Base-by-base conservation (phyloP, 1,140 invertebrate genomes). In the Littorina saxatilis region DNA sequence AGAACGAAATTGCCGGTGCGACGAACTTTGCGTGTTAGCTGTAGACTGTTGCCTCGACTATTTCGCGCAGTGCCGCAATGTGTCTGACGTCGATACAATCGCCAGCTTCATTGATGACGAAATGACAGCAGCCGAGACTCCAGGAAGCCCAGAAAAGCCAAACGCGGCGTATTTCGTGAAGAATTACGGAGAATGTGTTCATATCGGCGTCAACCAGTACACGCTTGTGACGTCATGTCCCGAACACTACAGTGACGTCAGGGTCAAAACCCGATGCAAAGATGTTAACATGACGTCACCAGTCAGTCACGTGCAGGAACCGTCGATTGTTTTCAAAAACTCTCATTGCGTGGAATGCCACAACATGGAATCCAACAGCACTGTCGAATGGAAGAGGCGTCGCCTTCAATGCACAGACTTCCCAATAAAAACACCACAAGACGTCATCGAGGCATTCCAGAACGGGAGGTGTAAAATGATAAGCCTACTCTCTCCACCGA, bases 41-140 rank as follows among this genome's bases (percentile, higher is more conserved):
- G 61, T 27, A 7, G 61, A 66, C 61, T 66, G 61, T 35, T 66
- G 61, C 61, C 23, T 66, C 11, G 61, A 66, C 27, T 66, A 66
- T 66, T 66, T 66, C 61, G 13, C 29, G 27, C 27, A 32, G 61
- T 66, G 61, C 35, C 32, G 27, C 11, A 35, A 7, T 17, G 35
- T 66, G 9, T 66, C 61, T 66, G 61, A 66, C 29, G 11, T 27
- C 29, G 35, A 29, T 35, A 32, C 29, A 66, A 32, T 66, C 3
- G 61, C 61, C 32, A 1, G 23, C 61, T 7, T 32, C 61, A 35
- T 66, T 13, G 35, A 32, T 7, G 27, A 27, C 27, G 27, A 9
- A 13, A 7, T 61, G 13, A 27, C 55, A 23, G 2, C 55, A 61
- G 20, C 55, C 7, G 20, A 7, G n/a, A 23, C 9, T 61, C 7